phyloP scores from a whole-genome alignment of 2,888 invertebrate genomes.

The Hypolimnas misippus region DNA sequence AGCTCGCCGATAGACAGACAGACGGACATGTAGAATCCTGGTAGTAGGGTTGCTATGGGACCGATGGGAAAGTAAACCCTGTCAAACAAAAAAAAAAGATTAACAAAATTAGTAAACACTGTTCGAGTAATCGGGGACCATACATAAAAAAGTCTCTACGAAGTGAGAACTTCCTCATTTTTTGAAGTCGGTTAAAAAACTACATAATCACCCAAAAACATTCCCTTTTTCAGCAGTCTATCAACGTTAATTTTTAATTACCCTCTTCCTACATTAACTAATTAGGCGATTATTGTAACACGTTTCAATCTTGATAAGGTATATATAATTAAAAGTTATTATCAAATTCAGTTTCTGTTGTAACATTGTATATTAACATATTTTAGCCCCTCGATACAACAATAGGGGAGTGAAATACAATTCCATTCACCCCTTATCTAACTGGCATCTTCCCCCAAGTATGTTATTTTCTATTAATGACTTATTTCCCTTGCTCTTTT shows the following conservation, averaged over 20 bases:
- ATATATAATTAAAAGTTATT: slow-evolving; percentile 23
- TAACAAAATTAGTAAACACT: no score
- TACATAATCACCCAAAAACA: no score
- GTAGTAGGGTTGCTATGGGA: no score
- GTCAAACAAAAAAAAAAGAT: no score
- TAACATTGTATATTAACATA: slow-evolving; percentile 10
- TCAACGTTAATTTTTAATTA: neutral
- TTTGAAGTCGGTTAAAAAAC: no score
- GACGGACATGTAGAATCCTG: no score
- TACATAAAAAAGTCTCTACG: no score
- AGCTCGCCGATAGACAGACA: no score
- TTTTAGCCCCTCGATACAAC: slow-evolving; percentile 24
- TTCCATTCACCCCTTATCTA: slow-evolving; percentile 47
- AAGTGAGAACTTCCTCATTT: no score
- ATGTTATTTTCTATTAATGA: slow-evolving; percentile 77
- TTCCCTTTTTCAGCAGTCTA: no score
- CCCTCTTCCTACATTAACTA: slow-evolving; percentile 23
- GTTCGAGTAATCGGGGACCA: no score
- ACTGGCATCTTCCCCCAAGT: slow-evolving; percentile 64
- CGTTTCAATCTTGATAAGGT: slow-evolving; percentile 24
- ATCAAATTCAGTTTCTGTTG: slow-evolving; percentile 23
- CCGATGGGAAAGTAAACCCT: no score
- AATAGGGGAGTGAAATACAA: slow-evolving; percentile 33
- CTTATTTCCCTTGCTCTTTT: slow-evolving; percentile 62
- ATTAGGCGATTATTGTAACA: slow-evolving; percentile 33